phyloP scores from a whole-genome alignment of 2,888 invertebrate genomes.

The Phrixothrix hirtus region DNA sequence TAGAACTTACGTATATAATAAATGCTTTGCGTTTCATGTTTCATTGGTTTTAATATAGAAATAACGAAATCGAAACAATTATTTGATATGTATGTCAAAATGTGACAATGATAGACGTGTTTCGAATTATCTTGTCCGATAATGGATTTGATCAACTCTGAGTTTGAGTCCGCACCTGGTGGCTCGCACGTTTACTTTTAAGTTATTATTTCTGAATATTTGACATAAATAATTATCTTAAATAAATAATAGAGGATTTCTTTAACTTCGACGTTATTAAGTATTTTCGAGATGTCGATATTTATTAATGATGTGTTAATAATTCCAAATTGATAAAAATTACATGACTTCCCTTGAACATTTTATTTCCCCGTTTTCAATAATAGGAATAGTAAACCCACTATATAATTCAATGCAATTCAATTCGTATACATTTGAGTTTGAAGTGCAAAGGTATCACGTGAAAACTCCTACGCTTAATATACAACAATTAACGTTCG shows the following conservation, averaged over 20 bases:
- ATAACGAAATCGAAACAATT: constrained; percentile 51
- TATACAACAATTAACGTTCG: constrained; percentile 48
- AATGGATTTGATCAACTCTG: constrained; percentile 46
- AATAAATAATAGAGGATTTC: constrained; percentile 41
- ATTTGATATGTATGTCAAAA: constrained; percentile 47
- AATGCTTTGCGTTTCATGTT: constrained; percentile 8
- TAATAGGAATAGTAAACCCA: no score
- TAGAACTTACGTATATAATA: background rate
- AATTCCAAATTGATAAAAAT: no score
- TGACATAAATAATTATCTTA: constrained; percentile 47
- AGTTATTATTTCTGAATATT: constrained; percentile 45
- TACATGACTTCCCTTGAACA: no score
- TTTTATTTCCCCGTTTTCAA: no score
- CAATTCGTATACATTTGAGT: no score
- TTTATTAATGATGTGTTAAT: no score
- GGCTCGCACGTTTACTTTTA: constrained; percentile 37
- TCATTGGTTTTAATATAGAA: constrained; percentile 45
- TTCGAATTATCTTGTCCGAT: constrained; percentile 49
- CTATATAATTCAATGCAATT: no score
- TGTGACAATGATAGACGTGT: constrained; percentile 52
- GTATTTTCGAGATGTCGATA: no score
- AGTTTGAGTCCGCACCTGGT: constrained; percentile 44
- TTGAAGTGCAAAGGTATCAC: constrained; percentile 16
- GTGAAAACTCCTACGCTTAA: constrained; percentile 29
- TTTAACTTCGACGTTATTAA: constrained; percentile 13